Evolutionary conservation across 2,113 vertebrate genomes (phyloP), one percentile per base, ranked within the genome.

Genomic region (Tupaia tana): DNA sequence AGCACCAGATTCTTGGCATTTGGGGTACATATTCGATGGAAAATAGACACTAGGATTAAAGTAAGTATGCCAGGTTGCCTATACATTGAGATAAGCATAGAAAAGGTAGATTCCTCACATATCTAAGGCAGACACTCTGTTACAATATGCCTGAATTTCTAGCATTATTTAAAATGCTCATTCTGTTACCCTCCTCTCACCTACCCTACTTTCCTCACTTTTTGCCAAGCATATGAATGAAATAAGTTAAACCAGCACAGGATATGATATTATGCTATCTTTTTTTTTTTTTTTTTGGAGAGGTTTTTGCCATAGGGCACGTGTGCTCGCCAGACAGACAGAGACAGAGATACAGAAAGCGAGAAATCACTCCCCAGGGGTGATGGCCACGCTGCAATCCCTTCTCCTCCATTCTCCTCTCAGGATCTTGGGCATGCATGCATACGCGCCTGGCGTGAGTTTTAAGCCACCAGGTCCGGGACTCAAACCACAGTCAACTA

Each of bases 161-260:
- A 83, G 24, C 25, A 73, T 79, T 92, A 59, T 85, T 87, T 87
- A 66, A 92, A 86, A 77, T 74, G 11, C 52, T 73, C 25, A n/a
- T 10, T 70, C 20, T 78, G 1, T 77, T 15, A 29, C 43, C 16
- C 75, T 54, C n/a, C 10, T 90, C 31, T 78, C 5, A 43, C 6
- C 14, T 24, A 74, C 25, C 34, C 7, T 31, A 56, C 16, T 9
- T 22, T 77, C 86, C 43, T 94, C 12, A 69, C 43, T 86, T 93
- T 34, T 95, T 52, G 11, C 22, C n/a, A 88, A 84, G 27, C 22
- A 14, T 64, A 22, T 58, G 24, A 93, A 70, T 74, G 75, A 92
- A 79, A 31, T 22, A 80, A 79, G 11, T 78, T 77, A 58, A 34
- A 82, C 5, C n/a, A 74, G 34, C 19, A n/a, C 0, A 78, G 15